Evolutionary conservation across 2,113 vertebrate genomes (phyloP).

Genomic region (Panthera leo): DNA sequence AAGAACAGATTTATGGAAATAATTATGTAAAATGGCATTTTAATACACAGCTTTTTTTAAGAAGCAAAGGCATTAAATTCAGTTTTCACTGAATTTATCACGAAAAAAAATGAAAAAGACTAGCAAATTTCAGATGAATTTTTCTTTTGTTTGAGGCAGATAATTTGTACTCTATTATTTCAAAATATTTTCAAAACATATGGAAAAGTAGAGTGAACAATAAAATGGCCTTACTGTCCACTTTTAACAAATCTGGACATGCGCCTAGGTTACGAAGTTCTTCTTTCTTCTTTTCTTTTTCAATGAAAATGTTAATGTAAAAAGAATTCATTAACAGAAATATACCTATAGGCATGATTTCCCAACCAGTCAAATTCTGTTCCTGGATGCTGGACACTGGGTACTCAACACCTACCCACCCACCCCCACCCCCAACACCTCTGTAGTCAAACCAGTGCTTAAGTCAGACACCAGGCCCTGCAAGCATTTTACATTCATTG

Average conservation of each 20-base stretch:
- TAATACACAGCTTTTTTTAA: not conserved
- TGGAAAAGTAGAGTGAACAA: not conserved
- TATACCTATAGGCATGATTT: not conserved
- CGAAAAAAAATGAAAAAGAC: not conserved
- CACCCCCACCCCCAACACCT: not conserved
- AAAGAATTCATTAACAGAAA: not conserved
- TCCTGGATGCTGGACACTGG: not conserved
- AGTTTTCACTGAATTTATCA: not conserved
- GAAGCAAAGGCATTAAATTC: not conserved
- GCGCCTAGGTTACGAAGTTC: not conserved
- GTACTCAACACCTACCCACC: not conserved
- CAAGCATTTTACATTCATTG: rapidly evolving
- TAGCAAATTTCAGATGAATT: not conserved
- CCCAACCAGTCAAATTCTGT: not conserved
- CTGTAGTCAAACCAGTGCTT: not conserved
- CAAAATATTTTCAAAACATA: not conserved
- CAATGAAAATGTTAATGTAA: not conserved
- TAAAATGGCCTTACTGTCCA: not conserved
- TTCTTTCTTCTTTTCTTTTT: not conserved
- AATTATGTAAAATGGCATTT: not conserved
- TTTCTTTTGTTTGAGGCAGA: not conserved
- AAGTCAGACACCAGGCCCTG: not conserved
- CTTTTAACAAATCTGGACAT: not conserved
- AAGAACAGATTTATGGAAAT: not conserved
- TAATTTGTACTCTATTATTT: not conserved